A percentile compares a stretch with the other conserved stretches of the same genome.
Conservation (phyloP, 2,888 invertebrate species). For the Platycnemis pennipes region DNA sequence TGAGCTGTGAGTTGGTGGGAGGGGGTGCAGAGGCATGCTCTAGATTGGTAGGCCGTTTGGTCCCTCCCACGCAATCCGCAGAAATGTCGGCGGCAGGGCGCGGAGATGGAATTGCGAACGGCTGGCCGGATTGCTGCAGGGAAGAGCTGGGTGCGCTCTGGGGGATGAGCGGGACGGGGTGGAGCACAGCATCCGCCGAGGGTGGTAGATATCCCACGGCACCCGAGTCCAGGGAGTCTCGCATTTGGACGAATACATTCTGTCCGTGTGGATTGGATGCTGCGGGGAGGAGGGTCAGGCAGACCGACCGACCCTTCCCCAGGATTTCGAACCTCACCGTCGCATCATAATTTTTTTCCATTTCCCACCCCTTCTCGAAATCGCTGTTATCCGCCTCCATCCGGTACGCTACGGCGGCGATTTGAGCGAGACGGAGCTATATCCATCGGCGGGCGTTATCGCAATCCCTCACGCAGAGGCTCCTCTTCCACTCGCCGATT, state of each 20-base stretch:
- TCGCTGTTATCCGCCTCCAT: not conserved
- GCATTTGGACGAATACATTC: not conserved
- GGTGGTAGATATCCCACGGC: not conserved
- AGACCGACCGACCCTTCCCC: not conserved
- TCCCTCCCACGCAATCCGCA: slow-evolving; percentile 33
- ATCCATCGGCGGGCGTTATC: slow-evolving; percentile 36
- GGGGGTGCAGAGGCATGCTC: slow-evolving; percentile 15
- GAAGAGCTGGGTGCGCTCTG: not conserved
- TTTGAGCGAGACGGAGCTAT: not conserved
- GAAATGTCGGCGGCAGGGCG: not conserved
- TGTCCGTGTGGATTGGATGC: slow-evolving; percentile 5
- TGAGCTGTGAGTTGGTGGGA: not conserved
- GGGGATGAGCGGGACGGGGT: not conserved
- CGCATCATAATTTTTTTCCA: slow-evolving; percentile 26
- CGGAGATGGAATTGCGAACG: slow-evolving; percentile 16
- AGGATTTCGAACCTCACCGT: not conserved
- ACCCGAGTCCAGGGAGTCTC: not conserved
- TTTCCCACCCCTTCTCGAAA: not conserved
- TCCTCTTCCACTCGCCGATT: not conserved
- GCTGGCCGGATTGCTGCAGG: not conserved
- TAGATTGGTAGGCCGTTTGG: slow-evolving; percentile 30
- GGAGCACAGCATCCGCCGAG: not conserved
- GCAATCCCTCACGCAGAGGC: slow-evolving; percentile 1
- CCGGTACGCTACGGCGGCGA: not conserved
- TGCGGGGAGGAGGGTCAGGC: not conserved